Evolutionary conservation across 2,797 vertebrate species (phyloP).

Genomic region (Enteromius unitaeniatus): DNA sequence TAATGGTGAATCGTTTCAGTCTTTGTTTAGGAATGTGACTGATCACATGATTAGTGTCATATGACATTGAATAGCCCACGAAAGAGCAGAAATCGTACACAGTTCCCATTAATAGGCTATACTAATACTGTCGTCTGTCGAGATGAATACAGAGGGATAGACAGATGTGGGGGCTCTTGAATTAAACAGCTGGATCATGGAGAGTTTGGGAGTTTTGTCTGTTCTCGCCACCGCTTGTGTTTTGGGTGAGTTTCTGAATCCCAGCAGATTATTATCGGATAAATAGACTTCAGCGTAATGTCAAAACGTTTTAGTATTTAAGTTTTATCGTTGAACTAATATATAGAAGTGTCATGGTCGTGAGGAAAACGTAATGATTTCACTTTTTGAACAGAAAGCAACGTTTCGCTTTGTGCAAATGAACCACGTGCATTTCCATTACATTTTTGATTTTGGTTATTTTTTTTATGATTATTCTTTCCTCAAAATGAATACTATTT

Average conservation of each 20-base stretch:
- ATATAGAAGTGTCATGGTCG: neutral
- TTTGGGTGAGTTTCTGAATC: slow-evolving; percentile 69
- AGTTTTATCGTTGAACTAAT: neutral
- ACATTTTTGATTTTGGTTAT: neutral
- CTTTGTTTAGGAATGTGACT: slow-evolving; percentile 54
- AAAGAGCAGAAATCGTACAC: slow-evolving; percentile 37
- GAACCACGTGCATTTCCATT: neutral
- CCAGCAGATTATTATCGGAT: too few species aligned
- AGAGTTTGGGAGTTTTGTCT: slow-evolving; percentile 58
- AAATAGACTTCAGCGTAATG: neutral
- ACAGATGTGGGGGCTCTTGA: slow-evolving; percentile 52
- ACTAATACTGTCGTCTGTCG: neutral
- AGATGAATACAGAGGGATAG: slow-evolving; percentile 53
- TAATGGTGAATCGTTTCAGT: too few species aligned
- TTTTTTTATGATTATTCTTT: neutral
- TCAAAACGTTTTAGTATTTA: neutral
- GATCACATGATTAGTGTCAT: slow-evolving; percentile 82
- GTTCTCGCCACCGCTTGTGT: slow-evolving; percentile 68
- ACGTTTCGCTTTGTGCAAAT: neutral
- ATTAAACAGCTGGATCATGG: slow-evolving; percentile 50
- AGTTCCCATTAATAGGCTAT: neutral
- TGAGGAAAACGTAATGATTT: neutral
- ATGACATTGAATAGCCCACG: slow-evolving; percentile 70
- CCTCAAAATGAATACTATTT: neutral
- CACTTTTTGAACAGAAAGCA: neutral